Percentiles rank a stretch among this genome's conserved stretches.
Evolutionary conservation across 2,113 vertebrate genomes (phyloP).

Genomic region (Phalacrocorax brasilianus): DNA sequence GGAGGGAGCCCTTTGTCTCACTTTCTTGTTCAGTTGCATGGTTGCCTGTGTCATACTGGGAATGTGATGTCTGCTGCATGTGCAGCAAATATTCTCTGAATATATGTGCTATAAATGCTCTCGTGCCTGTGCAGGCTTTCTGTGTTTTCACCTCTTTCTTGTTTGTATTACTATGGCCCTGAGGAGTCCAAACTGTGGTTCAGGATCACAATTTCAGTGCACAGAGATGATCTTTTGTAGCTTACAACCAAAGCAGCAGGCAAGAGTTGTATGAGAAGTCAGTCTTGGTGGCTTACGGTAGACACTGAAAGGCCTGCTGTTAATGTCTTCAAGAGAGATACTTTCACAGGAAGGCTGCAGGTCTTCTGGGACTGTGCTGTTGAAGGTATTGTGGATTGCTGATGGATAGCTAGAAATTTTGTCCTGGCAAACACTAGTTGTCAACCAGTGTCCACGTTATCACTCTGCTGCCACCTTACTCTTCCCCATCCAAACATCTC

Average conservation of each 20-base stretch:
- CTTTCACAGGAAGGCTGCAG: not conserved
- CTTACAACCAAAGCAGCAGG: not conserved
- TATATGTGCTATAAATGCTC: not conserved
- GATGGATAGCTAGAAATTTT: not conserved
- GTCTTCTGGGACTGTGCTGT: not conserved
- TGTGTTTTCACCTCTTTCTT: not conserved
- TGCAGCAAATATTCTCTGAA: not conserved
- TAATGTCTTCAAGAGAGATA: not conserved
- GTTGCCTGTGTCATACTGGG: not conserved
- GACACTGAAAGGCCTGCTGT: not conserved
- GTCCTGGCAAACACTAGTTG: not conserved
- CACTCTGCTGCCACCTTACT: not conserved
- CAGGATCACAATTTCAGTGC: not conserved
- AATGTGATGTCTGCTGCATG: not conserved
- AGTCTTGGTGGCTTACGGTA: not conserved
- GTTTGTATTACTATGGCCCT: not conserved
- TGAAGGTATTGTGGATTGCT: not conserved
- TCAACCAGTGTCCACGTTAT: not conserved
- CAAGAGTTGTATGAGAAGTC: not conserved
- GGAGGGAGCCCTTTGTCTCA: not conserved
- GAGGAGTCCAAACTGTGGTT: not conserved
- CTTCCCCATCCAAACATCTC: not conserved
- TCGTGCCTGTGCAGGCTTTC: not conserved
- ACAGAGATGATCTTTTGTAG: not conserved
- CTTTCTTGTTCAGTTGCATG: not conserved